Base-by-base conservation (phyloP, 2,888 invertebrate genomes). In the Apotomis betuletana region DNA sequence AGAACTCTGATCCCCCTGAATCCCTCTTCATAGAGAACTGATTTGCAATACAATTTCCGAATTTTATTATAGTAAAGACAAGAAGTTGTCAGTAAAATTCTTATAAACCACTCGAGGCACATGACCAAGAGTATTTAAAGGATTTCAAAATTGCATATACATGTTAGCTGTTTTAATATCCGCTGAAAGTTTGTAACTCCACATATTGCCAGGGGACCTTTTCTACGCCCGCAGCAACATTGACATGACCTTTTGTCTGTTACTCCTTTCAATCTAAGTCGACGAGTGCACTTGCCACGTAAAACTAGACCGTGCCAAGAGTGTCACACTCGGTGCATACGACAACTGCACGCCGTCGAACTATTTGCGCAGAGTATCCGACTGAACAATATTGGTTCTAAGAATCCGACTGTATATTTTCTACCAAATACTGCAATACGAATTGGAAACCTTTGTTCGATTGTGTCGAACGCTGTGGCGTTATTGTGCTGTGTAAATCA, bases 231-330 rank as follows among this genome's bases (percentile, higher is more conserved):
- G 44, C 13, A n/a, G 46, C 38, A 54, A 59, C 38, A 61, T 61
- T 12, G 59, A 13, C 46, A 65, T 70, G 64, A 65, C 51, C 65
- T 67, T 70, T 61, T 61, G 65, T 67, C 36, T 55, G 54, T 46
- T 55, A 13, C 54, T 65, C 60, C 58, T 70, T 65, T 55, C 70
- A 60, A 60, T 65, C 60, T 59, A 54, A 54, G 55, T 67, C 61
- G 54, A 67, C 60, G 60, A 65, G 73, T 75, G 75, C 78, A 78
- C 79, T 81, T 77, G 77, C 77, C 74, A 76, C 77, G 80, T 77
- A 80, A 78, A 81, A 79, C 75, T 76, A 77, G 78, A 76, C 74
- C 68, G 71, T 80, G 79, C 80, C 81, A 82, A 79, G 76, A 77
- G 76, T 65, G 73, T 71, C 41, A 57, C 57, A 67, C 49, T 57